Percentiles rank a stretch among this genome's conserved stretches.
These are phyloP conservation scores for Schizaphis graminum DNA, from an alignment of 2,888 invertebrate genomes.

Conservation along the genomic window DNA sequence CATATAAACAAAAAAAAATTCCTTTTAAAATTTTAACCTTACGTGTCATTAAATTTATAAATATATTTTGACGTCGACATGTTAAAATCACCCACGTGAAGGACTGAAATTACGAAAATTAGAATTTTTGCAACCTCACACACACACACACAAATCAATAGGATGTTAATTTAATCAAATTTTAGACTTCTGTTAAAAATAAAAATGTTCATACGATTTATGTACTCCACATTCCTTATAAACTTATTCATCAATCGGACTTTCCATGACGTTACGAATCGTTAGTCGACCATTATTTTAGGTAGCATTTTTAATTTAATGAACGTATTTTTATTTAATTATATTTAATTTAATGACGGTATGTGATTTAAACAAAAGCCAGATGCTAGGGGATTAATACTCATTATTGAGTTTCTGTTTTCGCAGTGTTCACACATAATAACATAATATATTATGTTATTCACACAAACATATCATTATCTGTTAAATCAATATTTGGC, in stretches of 20 bases:
- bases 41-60: not conserved
- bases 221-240: not conserved
- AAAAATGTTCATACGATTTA: not conserved
- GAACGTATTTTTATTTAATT: not conserved
- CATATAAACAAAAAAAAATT: not conserved
- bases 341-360: not conserved
- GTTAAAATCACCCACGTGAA: not conserved
- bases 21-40: not conserved
- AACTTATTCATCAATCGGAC: no score
- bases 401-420: not conserved
- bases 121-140: not conserved
- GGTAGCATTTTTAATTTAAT: not conserved
- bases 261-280: not conserved
- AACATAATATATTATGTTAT: not conserved
- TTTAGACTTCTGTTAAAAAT: not conserved
- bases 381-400: not conserved
- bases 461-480: not conserved
- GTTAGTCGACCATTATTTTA: not conserved
- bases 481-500: conserved; percentile 15
- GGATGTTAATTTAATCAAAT: not conserved
- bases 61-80: not conserved
- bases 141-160: not conserved
- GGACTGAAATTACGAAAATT: not conserved
- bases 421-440: not conserved
- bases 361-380: not conserved